Base-by-base conservation (phyloP, 2,113 vertebrate genomes). In the Oenanthe melanoleuca region DNA sequence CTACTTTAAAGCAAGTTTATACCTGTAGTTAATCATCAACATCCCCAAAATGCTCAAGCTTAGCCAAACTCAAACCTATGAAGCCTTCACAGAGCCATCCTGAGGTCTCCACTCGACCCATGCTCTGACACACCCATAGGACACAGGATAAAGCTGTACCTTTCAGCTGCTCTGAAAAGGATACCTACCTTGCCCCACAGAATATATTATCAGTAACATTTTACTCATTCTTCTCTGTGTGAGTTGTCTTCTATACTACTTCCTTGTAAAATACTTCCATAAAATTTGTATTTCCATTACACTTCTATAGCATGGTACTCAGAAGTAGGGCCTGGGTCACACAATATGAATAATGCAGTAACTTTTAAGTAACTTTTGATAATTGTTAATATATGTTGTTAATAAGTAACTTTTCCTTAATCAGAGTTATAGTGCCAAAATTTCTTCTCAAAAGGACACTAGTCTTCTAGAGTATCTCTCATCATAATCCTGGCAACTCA, bases 341-440 rank as follows among this genome's bases (percentile, higher is more conserved):
- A n/a, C 20, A 83, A 1, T 5, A 14, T 53, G 19, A 11, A 10
- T 73, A 73, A 45, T 5, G 3, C 5, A 63, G 47, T 44, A 53
- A 55, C 9, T 24, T 65, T 44, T 55, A 31, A 19, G 38, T 34
- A 34, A 65, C 4, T 14, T n/a, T 65, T 55, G 15, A 11, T 34
- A 53, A 65, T 15, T 24, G 40, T 65, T 53, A 19, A 8, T 34
- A 65, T 44, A 20, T 14, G 2, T 29, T 65, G 14, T 23, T 55
- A 55, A 37, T 55, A 64, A 38, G 5, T 47, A 85, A 45, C 4
- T 81, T 74, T 66, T 73, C 20, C 45, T 47, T 73, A 40, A 52
- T 49, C 20, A 37, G 13, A 31, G 8, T 24, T 34, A 14, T 2
- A 57, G 14, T 1, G 0, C 5, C 8, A 17, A 25, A 34, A 45